These are phyloP conservation scores for Ctenosaura bakeri DNA, from an alignment of 2,797 vertebrate species.

Conservation along the genomic window DNA sequence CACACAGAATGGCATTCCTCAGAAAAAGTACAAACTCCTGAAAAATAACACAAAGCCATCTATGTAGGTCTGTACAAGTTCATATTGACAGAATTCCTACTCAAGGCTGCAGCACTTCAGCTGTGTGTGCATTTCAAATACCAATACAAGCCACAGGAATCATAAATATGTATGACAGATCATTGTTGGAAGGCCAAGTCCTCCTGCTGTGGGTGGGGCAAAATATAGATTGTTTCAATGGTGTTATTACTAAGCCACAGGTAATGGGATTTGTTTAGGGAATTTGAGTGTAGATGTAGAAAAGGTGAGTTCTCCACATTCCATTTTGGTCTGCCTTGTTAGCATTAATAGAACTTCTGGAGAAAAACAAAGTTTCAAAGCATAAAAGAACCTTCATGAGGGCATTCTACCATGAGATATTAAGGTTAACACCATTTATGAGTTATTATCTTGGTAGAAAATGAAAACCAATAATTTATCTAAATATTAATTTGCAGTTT, in stretches of 20 bases:
- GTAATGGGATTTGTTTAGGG: background rate
- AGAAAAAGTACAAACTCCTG: background rate
- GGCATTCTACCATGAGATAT: background rate
- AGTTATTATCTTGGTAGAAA: background rate
- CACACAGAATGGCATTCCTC: constrained; percentile 16
- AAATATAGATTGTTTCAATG: background rate
- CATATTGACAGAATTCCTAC: background rate
- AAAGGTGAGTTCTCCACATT: background rate
- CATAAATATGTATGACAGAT: background rate
- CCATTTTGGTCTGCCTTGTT: background rate
- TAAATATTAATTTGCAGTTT: background rate
- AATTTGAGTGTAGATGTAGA: background rate
- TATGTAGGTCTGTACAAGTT: background rate
- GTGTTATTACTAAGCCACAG: background rate
- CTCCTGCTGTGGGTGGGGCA: background rate
- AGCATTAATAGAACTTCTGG: background rate
- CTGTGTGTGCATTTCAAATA: background rate
- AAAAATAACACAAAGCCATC: background rate
- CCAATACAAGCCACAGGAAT: background rate
- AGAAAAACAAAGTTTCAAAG: background rate
- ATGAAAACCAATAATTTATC: background rate
- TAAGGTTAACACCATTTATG: background rate
- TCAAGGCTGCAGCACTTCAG: background rate
- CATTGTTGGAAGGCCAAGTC: background rate
- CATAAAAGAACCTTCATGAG: background rate